phyloP scores from a whole-genome alignment of 2,888 invertebrate species.

The Thysanoteuthis rhombus region DNA sequence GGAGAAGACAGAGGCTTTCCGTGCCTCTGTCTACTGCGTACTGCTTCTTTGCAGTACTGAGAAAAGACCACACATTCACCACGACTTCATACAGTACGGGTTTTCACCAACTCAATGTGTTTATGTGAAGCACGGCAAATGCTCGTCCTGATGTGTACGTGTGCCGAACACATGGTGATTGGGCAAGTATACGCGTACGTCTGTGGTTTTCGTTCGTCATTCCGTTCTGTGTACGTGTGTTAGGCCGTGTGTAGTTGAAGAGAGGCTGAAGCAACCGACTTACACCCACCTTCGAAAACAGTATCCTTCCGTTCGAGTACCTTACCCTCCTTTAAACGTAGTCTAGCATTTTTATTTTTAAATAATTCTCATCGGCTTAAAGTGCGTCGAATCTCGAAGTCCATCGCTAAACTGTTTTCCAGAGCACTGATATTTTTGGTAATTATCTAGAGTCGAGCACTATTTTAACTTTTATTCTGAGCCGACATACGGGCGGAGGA shows the following conservation, averaged over 20 bases:
- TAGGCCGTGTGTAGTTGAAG: neutral
- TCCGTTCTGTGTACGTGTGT: constrained; percentile 12
- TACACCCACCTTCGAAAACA: neutral
- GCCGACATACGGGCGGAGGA: neutral
- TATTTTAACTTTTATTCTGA: neutral
- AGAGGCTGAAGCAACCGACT: neutral
- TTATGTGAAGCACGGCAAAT: neutral
- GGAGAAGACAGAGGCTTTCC: neutral
- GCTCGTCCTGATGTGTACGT: constrained; percentile 12
- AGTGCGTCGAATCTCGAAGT: neutral
- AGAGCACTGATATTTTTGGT: neutral
- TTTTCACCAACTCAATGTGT: neutral
- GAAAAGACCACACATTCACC: constrained; percentile 12
- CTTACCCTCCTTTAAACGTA: neutral
- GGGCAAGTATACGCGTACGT: neutral
- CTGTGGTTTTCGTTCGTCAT: neutral
- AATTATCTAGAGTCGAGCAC: neutral
- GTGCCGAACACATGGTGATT: constrained; percentile 12
- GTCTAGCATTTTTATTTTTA: neutral
- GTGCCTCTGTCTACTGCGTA: neutral
- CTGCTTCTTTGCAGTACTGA: neutral
- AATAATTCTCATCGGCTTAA: neutral
- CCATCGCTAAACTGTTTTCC: too few relatives aligned
- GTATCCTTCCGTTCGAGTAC: neutral
- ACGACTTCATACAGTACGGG: neutral